A percentile compares a stretch with the other conserved stretches of the same genome.
These are phyloP conservation scores for Zaprionus obscuricornis DNA, from an alignment of 2,888 invertebrate species.

Conservation along the genomic window DNA sequence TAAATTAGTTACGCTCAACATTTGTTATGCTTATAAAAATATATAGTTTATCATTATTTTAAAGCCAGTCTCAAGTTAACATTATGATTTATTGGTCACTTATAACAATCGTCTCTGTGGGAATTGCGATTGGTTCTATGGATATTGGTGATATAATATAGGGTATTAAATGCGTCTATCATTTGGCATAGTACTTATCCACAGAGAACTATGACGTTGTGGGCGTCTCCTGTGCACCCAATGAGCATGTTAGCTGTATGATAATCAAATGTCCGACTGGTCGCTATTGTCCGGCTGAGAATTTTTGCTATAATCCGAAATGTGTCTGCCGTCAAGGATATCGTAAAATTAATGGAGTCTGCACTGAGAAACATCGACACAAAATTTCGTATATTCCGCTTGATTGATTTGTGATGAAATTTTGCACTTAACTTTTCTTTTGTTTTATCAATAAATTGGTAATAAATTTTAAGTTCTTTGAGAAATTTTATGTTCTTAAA, in stretches of 20 bases:
- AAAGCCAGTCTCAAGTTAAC: too few relatives aligned
- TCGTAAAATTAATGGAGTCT: constrained; percentile 27
- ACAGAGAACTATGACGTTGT: constrained; percentile 43
- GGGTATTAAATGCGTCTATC: background rate
- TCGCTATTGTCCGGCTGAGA: constrained; percentile 27
- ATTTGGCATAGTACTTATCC: background rate
- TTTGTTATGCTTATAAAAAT: too few relatives aligned
- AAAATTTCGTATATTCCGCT: too few relatives aligned
- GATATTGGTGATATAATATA: constrained; percentile 23
- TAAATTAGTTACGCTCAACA: too few relatives aligned
- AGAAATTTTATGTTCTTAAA: too few relatives aligned
- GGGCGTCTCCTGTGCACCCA: constrained; percentile 32
- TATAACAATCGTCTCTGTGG: too few relatives aligned
- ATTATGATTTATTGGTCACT: too few relatives aligned
- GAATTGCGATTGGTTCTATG: background rate
- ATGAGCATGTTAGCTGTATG: constrained; percentile 55
- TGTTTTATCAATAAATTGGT: too few relatives aligned
- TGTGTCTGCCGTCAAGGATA: constrained; percentile 55
- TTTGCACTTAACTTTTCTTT: constrained; percentile 1
- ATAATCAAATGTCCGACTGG: constrained; percentile 27
- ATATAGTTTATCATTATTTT: too few relatives aligned
- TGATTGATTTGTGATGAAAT: too few relatives aligned
- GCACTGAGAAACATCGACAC: constrained; percentile 40
- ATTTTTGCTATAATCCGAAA: constrained; percentile 51
- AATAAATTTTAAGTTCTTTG: too few relatives aligned